Conservation (phyloP, 2,888 invertebrate genomes). For the Masnerella sp. region DNA sequence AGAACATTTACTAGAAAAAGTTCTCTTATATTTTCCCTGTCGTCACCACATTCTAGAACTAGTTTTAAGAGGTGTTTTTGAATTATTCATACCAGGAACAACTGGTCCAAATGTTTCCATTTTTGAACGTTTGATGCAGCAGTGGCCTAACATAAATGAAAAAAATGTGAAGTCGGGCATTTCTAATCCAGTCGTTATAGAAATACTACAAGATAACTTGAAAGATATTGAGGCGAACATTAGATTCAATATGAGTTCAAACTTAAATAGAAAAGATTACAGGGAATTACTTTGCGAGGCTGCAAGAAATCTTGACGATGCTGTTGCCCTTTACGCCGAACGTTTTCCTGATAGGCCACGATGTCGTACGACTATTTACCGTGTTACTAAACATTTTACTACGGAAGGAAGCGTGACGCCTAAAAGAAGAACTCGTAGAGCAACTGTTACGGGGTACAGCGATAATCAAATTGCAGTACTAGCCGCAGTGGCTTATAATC, state of each 20-base stretch:
- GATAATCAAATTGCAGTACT: no score
- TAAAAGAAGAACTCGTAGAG: no score
- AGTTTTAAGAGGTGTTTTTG: slow-evolving; percentile 17
- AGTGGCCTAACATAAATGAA: slow-evolving; percentile 6
- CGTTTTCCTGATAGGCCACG: no score
- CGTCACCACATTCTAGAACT: slow-evolving; percentile 32
- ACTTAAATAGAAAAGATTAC: not conserved
- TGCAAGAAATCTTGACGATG: no score
- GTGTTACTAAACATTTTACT: no score
- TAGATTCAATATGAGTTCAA: not conserved
- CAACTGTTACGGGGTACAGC: no score
- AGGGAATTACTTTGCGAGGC: not conserved
- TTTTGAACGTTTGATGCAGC: slow-evolving; percentile 18
- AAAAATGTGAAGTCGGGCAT: not conserved
- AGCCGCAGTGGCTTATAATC: no score
- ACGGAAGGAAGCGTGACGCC: no score
- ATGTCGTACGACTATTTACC: no score
- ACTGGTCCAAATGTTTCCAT: slow-evolving; percentile 18
- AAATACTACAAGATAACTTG: not conserved
- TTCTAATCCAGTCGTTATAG: not conserved
- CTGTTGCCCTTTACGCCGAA: no score
- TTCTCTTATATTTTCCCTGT: slow-evolving; percentile 29
- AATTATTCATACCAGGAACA: slow-evolving; percentile 9
- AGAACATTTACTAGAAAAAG: slow-evolving; percentile 20
- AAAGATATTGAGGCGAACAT: not conserved